These are phyloP conservation scores for Drosophila monieri DNA, from an alignment of 2,888 invertebrate genomes.

Conservation along the genomic window DNA sequence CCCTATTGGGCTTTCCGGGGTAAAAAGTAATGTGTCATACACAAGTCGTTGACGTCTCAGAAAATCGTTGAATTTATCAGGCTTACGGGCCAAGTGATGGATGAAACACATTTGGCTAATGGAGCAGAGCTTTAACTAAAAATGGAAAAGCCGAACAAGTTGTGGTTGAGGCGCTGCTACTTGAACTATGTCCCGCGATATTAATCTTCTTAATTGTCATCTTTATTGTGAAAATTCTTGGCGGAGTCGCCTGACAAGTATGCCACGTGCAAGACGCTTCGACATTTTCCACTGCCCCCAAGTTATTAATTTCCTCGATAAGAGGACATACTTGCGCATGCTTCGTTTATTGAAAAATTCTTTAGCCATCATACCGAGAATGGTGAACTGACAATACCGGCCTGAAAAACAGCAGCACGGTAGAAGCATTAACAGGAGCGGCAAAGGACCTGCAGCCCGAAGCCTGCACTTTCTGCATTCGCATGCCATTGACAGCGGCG, in stretches of 20 bases:
- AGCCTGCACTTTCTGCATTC: conserved; percentile 29
- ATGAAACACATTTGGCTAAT: conserved; percentile 51
- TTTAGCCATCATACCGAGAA: conserved; percentile 42
- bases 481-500: conserved; percentile 19
- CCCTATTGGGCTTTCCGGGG: conserved; percentile 10
- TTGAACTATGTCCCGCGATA: conserved; percentile 16
- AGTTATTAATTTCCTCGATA: conserved; percentile 60
- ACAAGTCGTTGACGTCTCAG: conserved; percentile 34
- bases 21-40: conserved; percentile 41
- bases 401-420: conserved; percentile 17
- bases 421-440: conserved; percentile 1
- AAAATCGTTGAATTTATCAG: conserved; percentile 63
- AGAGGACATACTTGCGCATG: conserved; percentile 57
- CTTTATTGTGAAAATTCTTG: conserved; percentile 24
- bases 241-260: conserved; percentile 34
- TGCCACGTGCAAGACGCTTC: conserved; percentile 54
- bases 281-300: conserved; percentile 38
- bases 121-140: conserved; percentile 37
- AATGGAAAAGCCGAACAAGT: background rate
- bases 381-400: conserved; percentile 20
- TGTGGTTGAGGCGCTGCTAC: conserved; percentile 7
- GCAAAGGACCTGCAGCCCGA: conserved; percentile 34
- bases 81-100: conserved; percentile 47
- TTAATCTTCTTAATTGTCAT: conserved; percentile 27
- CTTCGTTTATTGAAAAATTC: conserved; percentile 72